Percentiles rank a stretch among this genome's conserved stretches.
Evolutionary conservation across 2,797 vertebrate species (phyloP).

Genomic region (Rhincodon typus): DNA sequence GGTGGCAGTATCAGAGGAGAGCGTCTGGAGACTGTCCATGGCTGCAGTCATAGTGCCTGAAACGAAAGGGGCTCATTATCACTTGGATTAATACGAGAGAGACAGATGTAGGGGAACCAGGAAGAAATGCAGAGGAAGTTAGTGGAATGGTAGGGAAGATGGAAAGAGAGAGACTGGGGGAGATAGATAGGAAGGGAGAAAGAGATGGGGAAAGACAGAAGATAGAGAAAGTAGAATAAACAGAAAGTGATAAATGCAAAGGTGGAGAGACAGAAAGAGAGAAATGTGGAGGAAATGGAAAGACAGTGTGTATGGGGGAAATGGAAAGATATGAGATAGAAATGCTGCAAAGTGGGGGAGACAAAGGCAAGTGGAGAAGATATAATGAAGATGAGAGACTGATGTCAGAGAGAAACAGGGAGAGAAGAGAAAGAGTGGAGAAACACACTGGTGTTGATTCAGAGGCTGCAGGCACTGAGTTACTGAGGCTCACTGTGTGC

Average conservation of each 20-base stretch:
- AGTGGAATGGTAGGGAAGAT: background rate
- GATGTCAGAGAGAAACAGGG: background rate
- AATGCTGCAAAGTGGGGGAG: background rate
- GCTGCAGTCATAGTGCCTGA: constrained; percentile 67
- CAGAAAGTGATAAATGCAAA: fast-evolving
- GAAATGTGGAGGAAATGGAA: too few relatives aligned
- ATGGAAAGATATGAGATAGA: background rate
- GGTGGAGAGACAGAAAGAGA: too few relatives aligned
- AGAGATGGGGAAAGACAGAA: background rate
- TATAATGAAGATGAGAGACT: background rate
- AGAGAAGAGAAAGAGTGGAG: background rate
- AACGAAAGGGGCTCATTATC: background rate
- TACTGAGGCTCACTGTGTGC: background rate
- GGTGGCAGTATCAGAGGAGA: constrained; percentile 87
- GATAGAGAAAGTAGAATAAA: too few relatives aligned
- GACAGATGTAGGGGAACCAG: background rate
- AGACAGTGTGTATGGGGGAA: background rate
- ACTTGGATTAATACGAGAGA: background rate
- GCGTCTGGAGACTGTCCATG: constrained; percentile 84
- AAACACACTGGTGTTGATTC: constrained; percentile 40
- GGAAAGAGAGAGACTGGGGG: background rate
- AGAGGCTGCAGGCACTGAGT: background rate
- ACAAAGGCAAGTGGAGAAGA: background rate
- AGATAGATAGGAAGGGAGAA: background rate
- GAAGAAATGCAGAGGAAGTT: too few relatives aligned